Evolutionary conservation across 2,888 invertebrate genomes (phyloP), one percentile per base, ranked within the genome.

Genomic region (Eumerus sabulonum): DNA sequence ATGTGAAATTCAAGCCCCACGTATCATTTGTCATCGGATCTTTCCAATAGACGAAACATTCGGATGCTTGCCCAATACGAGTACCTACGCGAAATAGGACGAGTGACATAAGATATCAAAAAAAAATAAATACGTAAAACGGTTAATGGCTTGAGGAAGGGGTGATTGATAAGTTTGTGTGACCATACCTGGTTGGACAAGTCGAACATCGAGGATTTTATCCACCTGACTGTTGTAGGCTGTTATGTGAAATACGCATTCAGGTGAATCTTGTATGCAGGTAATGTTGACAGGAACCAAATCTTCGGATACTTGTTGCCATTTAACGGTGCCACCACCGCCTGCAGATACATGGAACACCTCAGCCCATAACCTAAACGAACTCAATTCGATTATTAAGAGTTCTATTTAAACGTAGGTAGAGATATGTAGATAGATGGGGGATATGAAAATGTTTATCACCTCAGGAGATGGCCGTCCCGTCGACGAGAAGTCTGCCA

Each of bases 201-300:
- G 95, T 92, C 96, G 94, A 83, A 98, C 98, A 89, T 99, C 98
- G 85, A 98, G 93, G 85, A 99, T 98, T 91, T 98, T 98, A 91
- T 98, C 98, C 87, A 98, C 98, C 90, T 98, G 98, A 86, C 98
- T 96, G 91, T 98, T 98, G 92, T 98, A 98, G 85, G 98, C 98
- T 86, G 98, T 98, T 91, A 98, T 97, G 91, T 98, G 98, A 90
- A 98, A 98, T 89, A 98, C 95, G 90, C 97, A 97, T 90, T 97
- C 97, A 57, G 98, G 98, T 82, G 96, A 95, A 90, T 98, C 98
- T 91, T 97, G 96, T 88, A 98, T 95, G 91, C 98, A 98, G 84
- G 98, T 97, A 90, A 99, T 97, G 92, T 98, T 98, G 84, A 98
- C 98, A 68, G 98, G 98, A 84, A 99, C 98, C 90, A 98, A 93